Evolutionary conservation across 2,113 vertebrate species (phyloP).

Genomic region (Sebastes fasciatus): DNA sequence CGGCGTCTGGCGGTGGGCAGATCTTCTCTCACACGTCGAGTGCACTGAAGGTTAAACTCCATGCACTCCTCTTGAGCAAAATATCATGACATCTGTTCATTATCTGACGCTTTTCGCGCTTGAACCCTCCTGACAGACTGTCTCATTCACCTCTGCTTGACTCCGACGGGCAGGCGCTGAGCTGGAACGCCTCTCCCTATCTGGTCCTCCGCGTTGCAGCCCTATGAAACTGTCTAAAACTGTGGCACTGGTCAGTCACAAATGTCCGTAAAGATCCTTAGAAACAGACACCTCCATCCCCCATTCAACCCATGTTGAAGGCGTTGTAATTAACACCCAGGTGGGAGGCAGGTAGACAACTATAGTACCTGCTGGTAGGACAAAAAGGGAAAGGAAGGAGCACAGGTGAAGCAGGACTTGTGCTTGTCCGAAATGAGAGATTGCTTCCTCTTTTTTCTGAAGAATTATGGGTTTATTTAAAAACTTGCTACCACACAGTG

Average conservation of each 20-base stretch:
- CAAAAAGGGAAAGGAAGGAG: constrained; percentile 27
- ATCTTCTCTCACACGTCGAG: constrained; percentile 29
- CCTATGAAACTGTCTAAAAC: constrained; percentile 14
- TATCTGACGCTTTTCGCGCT: constrained; percentile 62
- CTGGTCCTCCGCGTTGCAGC: constrained; percentile 32
- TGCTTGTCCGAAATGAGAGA: constrained; percentile 1
- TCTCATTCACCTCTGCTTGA: constrained; percentile 76
- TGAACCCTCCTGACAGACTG: constrained; percentile 67
- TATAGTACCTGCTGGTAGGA: constrained; percentile 47
- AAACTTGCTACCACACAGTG: constrained; percentile 25
- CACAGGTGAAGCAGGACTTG: constrained; percentile 25
- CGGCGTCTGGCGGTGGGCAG: constrained; percentile 15
- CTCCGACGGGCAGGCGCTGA: constrained; percentile 56
- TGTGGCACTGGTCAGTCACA: constrained; percentile 32
- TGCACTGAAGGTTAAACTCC: constrained; percentile 67
- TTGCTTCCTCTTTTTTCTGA: neutral
- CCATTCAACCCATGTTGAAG: constrained; percentile 21
- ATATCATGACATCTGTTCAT: constrained; percentile 80
- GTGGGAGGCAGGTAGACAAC: constrained; percentile 70
- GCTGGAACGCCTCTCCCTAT: constrained; percentile 55
- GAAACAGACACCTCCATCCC: constrained; percentile 42
- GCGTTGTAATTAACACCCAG: constrained; percentile 83
- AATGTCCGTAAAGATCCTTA: constrained; percentile 30
- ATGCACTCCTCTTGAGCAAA: constrained; percentile 66
- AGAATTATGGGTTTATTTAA: constrained; percentile 39